A percentile compares a stretch with the other conserved stretches of the same genome.
Conservation (phyloP, 2,113 vertebrate species). For the Epinephelus cyanopodus region DNA sequence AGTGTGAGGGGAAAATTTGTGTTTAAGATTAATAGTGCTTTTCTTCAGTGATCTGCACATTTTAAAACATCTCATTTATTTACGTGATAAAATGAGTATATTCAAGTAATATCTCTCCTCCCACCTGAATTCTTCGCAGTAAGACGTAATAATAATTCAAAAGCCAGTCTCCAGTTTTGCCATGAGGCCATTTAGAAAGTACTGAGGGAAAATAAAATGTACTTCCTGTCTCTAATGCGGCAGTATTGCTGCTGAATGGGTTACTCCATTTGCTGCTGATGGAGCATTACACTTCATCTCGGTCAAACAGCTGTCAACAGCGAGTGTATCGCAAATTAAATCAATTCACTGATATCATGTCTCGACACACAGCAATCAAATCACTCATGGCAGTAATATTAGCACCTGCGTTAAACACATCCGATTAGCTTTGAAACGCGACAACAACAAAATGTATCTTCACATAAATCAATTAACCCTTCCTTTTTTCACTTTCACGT, state of each 20-base stretch:
- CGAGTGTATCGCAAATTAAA: slow-evolving; percentile 64
- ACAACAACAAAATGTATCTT: slow-evolving; percentile 28
- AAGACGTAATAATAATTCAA: slow-evolving; percentile 54
- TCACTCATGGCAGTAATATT: slow-evolving; percentile 42
- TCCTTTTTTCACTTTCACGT: background rate
- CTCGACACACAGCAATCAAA: slow-evolving; percentile 58
- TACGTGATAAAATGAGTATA: background rate
- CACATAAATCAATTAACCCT: slow-evolving; percentile 27
- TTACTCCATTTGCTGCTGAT: slow-evolving; percentile 60
- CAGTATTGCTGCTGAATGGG: slow-evolving; percentile 48
- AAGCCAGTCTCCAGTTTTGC: slow-evolving; percentile 45
- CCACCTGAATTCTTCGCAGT: slow-evolving; percentile 33
- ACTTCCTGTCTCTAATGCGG: slow-evolving; percentile 50
- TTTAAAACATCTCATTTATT: slow-evolving; percentile 27
- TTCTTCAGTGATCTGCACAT: background rate
- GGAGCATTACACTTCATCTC: slow-evolving; percentile 58
- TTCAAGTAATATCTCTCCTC: slow-evolving; percentile 20
- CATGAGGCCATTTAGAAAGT: slow-evolving; percentile 49
- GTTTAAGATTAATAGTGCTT: slow-evolving; percentile 30
- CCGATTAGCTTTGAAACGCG: slow-evolving; percentile 3
- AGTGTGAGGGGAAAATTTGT: slow-evolving; percentile 10
- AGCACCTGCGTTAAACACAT: slow-evolving; percentile 46
- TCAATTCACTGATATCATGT: slow-evolving; percentile 63
- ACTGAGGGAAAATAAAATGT: slow-evolving; percentile 55
- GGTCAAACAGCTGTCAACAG: slow-evolving; percentile 67